Conservation (phyloP, 2,113 vertebrate genomes). For the Rhagologus leucostigma region DNA sequence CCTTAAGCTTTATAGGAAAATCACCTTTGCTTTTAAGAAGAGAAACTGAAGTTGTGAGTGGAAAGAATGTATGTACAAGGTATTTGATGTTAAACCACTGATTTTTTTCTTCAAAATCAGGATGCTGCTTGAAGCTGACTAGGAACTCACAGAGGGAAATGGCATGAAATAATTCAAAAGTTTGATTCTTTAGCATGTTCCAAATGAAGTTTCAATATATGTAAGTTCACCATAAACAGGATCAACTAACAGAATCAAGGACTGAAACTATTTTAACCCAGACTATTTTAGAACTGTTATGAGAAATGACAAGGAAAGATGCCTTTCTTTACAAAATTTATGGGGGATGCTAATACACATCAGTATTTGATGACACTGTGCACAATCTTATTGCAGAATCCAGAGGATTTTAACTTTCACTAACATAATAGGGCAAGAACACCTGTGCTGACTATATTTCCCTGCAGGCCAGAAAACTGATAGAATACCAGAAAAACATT, state of each 20-base stretch:
- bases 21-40: not conserved
- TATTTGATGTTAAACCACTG: not conserved
- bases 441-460: not conserved
- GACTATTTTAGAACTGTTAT: not conserved
- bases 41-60: not conserved
- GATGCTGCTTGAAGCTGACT: not conserved
- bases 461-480: not conserved
- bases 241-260: not conserved
- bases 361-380: not conserved
- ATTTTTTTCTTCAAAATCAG: not conserved
- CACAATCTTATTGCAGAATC: not conserved
- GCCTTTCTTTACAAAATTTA: not conserved
- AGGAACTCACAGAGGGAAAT: not conserved
- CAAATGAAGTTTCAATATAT: not conserved
- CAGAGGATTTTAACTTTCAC: not conserved
- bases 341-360: not conserved
- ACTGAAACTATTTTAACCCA: not conserved
- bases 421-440: not conserved
- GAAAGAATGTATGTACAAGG: accelerated
- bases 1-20: not conserved
- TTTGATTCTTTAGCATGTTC: not conserved
- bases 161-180: not conserved
- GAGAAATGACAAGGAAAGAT: not conserved
- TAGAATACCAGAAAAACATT: not conserved
- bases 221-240: not conserved